Base-by-base conservation (phyloP, 2,113 vertebrate species). In the Vombatus ursinus region DNA sequence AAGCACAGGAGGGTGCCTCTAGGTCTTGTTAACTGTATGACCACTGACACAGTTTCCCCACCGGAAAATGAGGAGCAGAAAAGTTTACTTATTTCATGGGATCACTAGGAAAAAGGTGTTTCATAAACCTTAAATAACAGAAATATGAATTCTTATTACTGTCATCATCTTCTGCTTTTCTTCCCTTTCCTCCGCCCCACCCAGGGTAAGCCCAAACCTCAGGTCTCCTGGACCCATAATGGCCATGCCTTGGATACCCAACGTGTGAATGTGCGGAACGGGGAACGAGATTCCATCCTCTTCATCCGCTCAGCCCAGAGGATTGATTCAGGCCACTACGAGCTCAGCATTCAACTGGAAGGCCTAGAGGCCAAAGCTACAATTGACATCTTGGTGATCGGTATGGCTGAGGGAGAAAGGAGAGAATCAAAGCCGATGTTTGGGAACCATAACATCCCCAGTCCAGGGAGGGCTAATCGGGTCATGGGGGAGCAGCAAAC, bases 151-250 rank as follows among this genome's bases (percentile, higher is more conserved):
- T n/a, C 37, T 37, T 37, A n/a, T 77, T 19, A n/a, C 37, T 1
- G 16, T 77, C 37, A 77, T 77, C 37, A 77, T 77, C 31, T 90
- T 90, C 90, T 50, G 24, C 48, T 90, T 90, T 19, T 50, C 25
- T 92, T 94, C 8, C 91, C 50, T 25, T 0, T 47, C 47, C 10
- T 96, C n/a, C 93, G 8, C 54, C 57, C 26, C 94, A 91, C 50
- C 8, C 95, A 99, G 99, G 99, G 99, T 50, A 99, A 99, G 77
- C 99, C 99, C 0, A 99, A 98, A 96, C 99, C 99, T 0, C 98
- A 98, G 95, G 99, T 99, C 97, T 98, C 96, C 44, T 99, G 99
- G 99, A 98, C 98, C 8, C 99, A 99, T 97, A 98, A 99, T 0
- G 99, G 98, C 90, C 98, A 99, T n/a, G 98, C 99, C 89, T 61